Base-by-base conservation (phyloP, 2,888 invertebrate species). In the Scrobipalpa costella region DNA sequence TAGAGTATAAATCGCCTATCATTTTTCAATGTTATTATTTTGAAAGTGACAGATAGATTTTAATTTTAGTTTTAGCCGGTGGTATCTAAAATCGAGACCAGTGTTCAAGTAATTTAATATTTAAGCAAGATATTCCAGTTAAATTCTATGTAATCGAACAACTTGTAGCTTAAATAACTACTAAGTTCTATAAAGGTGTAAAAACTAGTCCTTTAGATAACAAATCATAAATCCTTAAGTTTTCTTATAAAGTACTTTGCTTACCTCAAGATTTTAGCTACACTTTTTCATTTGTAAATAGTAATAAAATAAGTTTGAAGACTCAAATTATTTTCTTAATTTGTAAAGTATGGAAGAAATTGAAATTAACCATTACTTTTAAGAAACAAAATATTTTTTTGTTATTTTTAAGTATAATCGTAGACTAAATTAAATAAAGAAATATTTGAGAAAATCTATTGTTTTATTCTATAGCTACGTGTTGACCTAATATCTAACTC, bases 301-400 rank as follows among this genome's bases (percentile, higher is more conserved):
- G 27, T 52, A 52, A 49, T 49, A 47, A n/a, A 21, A 21, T 49
- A 49, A 49, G 21, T 19, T 21, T 9, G 0, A 19, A 49, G 9
- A 49, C 19, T 49, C 47, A 15, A 9, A 19, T 49, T 19, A 49
- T 49, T 19, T 49, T 21, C 21, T 1, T 21, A 27, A 52, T 27
- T 19, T 50, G 1, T 21, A 27, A 52, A 52, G 34, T 38, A 36
- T 58, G 19, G 17, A 58, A 58, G 19, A 17, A 58, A 52, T 50
- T 21, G 50, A 27, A 52, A 58, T 19, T 38, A 44, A 64, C 64
- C 44, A 17, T 55, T 75, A 70, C 69, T 68, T 70, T 66, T 75
- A 44, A 76, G 69, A 73, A 76, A 74, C 71, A 73, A 71, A 71
- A 70, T 73, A 71, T 69, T 73, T 73, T 68, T 70, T 68, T 74